Evolutionary conservation across 2,888 invertebrate genomes (phyloP), one percentile per base, ranked within the genome.

Genomic region (Punctoribates punctum): DNA sequence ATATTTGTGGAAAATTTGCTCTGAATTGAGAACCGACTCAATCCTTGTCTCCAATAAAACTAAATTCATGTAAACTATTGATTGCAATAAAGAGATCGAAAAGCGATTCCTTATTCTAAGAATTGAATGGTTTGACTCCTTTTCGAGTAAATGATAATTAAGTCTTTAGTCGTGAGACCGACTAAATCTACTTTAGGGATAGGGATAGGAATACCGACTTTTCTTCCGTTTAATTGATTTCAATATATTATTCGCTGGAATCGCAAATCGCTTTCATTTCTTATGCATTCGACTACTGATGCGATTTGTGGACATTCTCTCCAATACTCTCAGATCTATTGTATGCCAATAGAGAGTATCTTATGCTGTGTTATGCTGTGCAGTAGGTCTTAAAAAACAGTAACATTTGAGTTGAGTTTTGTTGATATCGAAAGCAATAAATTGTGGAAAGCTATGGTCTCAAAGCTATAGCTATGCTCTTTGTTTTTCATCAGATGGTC

Each of bases 401-500:
- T 54, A 25, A 25, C 65, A 38, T 34, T 65, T 65, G 2, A 25
- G 34, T 34, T 65, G 65, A 65, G 13, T 65, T 65, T 65, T 34
- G 27, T n/a, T 38, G 65, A 65, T 65, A 65, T 65, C 29, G 42
- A 17, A 29, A 29, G 70, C 70, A 70, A 70, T 70, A 42, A 70
- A 70, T 70, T 70, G 34, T 17, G 20, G n/a, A n/a, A n/a, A n/a
- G n/a, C n/a, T n/a, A n/a, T n/a, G n/a, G n/a, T n/a, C 23, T 67
- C 25, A 27, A 17, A 27, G 17, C 27, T 42, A n/a, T 70, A 9
- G n/a, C 17, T 38, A 17, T 20, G 42, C 20, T 70, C 70, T 70
- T 70, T 70, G 42, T 70, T 70, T 67, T n/a, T 70, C 42, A 70
- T 70, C 70, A 34, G n/a, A 70, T 70, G 42, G 42, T 70, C 29